A percentile compares a stretch with the other conserved stretches of the same genome.
Conservation (phyloP, 2,888 invertebrate species). For the Serrognathus titanus region DNA sequence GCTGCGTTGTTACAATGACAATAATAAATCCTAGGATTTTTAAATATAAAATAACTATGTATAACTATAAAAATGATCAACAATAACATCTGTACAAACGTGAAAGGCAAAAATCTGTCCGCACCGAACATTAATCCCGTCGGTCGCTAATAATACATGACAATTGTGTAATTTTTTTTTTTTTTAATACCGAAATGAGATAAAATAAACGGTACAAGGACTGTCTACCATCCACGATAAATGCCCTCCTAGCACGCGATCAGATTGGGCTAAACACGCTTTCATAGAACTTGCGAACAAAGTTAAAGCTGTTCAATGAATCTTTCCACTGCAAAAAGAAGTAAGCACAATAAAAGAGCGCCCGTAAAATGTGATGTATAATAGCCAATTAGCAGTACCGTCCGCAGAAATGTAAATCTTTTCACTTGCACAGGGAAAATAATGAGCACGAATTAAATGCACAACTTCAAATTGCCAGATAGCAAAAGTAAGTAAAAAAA, state of each 20-base stretch:
- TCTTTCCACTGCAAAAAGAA: not conserved
- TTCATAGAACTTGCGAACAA: not conserved
- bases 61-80: too few species aligned
- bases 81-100: too few species aligned
- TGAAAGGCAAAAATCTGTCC: too few species aligned
- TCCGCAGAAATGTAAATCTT: conserved; percentile 2
- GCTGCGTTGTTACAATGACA: too few species aligned
- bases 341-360: not conserved
- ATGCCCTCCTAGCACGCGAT: not conserved
- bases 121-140: too few species aligned
- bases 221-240: not conserved
- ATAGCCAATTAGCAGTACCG: conserved; percentile 1
- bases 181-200: too few species aligned
- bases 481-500: conserved; percentile 1
- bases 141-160: too few species aligned
- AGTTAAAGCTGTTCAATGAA: conserved; percentile 2
- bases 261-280: conserved; percentile 1
- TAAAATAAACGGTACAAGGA: too few species aligned
- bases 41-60: too few species aligned
- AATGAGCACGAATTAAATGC: conserved; percentile 1
- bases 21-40: too few species aligned
- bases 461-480: not conserved
- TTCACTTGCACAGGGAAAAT: not conserved
- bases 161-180: too few species aligned
- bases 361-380: conserved; percentile 1